A percentile compares a stretch with the other conserved stretches of the same genome.
Conservation (phyloP, 2,113 vertebrate genomes). For the Neolamprologus tretocephalus region DNA sequence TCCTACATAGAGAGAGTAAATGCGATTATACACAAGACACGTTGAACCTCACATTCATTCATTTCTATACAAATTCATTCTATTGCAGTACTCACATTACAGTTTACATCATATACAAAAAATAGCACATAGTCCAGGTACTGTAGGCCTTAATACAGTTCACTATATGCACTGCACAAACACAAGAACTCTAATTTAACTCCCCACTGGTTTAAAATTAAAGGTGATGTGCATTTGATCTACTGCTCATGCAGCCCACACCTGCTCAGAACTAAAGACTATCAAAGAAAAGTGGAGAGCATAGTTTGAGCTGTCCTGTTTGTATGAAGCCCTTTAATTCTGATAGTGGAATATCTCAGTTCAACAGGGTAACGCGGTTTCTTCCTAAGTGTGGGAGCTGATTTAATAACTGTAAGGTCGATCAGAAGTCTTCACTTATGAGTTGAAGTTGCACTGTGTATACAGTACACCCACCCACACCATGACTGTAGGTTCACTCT, state of each 20-base stretch:
- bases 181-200: not conserved
- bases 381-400: not conserved
- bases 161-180: not conserved
- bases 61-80: not conserved
- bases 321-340: not conserved
- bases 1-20: constrained; percentile 66
- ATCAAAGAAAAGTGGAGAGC: not conserved
- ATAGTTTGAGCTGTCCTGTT: not conserved
- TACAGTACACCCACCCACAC: constrained; percentile 16
- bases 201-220: not conserved
- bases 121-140: not conserved
- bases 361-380: not conserved
- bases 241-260: not conserved
- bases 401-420: constrained; percentile 42
- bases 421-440: constrained; percentile 18
- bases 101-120: not conserved
- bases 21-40: not conserved
- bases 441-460: constrained; percentile 13
- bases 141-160: not conserved
- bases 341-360: not conserved
- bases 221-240: not conserved
- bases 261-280: not conserved
- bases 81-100: not conserved
- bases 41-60: not conserved
- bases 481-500: not conserved